These are phyloP conservation scores for Propithecus deckenii DNA, from an alignment of 2,797 vertebrate genomes.

Conservation along the genomic window DNA sequence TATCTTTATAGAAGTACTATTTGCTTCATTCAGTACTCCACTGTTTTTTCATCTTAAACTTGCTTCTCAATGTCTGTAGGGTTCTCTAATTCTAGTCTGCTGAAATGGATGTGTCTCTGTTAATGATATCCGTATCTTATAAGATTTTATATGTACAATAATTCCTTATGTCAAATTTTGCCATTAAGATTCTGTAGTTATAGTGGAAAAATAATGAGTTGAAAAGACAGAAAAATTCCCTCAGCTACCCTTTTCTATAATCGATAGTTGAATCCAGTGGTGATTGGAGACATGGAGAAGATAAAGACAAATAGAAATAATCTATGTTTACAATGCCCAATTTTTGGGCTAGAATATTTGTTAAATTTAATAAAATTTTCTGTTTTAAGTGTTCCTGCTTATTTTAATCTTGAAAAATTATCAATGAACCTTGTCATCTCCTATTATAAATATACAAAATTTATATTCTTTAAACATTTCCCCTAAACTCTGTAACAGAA, in stretches of 20 bases:
- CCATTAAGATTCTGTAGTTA: neutral
- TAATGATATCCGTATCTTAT: neutral
- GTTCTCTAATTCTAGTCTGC: neutral
- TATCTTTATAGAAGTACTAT: neutral
- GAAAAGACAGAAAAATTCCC: neutral
- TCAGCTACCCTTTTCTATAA: neutral
- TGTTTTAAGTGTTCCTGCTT: neutral
- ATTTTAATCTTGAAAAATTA: slow-evolving; percentile 29
- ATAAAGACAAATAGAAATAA: neutral
- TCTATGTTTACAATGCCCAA: neutral
- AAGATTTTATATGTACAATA: neutral
- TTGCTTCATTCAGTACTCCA: neutral
- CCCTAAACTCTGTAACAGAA: neutral
- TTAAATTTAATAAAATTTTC: neutral
- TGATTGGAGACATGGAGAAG: neutral
- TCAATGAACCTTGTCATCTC: neutral
- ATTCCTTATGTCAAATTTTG: neutral
- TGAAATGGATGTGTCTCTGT: neutral
- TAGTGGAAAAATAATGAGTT: neutral
- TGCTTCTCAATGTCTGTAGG: neutral
- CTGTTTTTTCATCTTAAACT: neutral
- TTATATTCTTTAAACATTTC: slow-evolving; percentile 42
- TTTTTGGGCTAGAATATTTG: neutral
- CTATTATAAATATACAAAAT: neutral
- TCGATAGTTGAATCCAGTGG: neutral